These are phyloP conservation scores for Baronia brevicornis DNA, from an alignment of 2,888 invertebrate species.

Conservation along the genomic window DNA sequence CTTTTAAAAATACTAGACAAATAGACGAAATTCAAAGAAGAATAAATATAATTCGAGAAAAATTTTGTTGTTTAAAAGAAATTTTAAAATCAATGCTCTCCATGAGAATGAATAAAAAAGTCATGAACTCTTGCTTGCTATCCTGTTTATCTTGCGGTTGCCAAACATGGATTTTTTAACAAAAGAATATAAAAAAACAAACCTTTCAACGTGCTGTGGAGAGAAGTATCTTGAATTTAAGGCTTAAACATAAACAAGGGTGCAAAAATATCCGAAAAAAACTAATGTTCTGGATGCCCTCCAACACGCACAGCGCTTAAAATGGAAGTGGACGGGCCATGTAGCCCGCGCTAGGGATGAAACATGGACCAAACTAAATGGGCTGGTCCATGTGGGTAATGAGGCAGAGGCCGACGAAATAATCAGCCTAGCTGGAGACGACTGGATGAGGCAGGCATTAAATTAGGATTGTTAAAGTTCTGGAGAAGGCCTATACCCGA, in stretches of 20 bases:
- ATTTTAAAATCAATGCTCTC: slow-evolving; percentile 12
- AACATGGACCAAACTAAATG: slow-evolving; percentile 8
- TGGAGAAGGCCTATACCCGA: not conserved
- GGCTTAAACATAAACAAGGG: not conserved
- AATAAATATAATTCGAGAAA: slow-evolving; percentile 15
- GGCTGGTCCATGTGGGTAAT: not conserved
- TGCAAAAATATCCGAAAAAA: slow-evolving; percentile 5
- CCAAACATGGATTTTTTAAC: slow-evolving; percentile 16
- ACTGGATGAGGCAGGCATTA: not conserved
- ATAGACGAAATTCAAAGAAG: slow-evolving; percentile 17
- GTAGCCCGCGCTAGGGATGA: slow-evolving; percentile 5
- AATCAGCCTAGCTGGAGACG: slow-evolving; percentile 1
- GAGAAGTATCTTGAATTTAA: slow-evolving; percentile 11
- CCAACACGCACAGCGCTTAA: slow-evolving; percentile 7
- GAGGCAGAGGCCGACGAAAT: slow-evolving; percentile 8
- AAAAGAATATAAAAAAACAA: slow-evolving; percentile 7
- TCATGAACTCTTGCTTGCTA: slow-evolving; percentile 11
- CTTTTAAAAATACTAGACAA: slow-evolving; percentile 8
- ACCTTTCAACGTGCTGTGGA: slow-evolving; percentile 13
- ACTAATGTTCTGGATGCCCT: slow-evolving; percentile 10
- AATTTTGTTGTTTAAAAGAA: slow-evolving; percentile 14
- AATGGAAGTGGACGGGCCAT: slow-evolving; percentile 17
- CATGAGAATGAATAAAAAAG: slow-evolving; percentile 11
- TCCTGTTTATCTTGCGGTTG: slow-evolving; percentile 15
- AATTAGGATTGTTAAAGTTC: not conserved